Conservation (phyloP, 2,797 vertebrate genomes). For the Microcaecilia unicolor region DNA sequence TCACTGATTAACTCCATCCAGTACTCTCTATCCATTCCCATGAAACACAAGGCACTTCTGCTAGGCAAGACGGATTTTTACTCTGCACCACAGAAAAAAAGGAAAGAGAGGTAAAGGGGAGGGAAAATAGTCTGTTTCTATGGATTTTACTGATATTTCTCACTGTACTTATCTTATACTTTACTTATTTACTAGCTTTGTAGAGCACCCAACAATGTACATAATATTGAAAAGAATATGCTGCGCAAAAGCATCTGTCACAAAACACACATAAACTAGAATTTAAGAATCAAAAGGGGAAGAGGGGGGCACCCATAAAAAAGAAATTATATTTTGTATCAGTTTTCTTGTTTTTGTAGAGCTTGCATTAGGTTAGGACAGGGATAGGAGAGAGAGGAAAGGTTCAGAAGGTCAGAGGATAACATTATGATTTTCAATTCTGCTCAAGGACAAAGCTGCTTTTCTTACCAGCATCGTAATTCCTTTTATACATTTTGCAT, state of each 20-base stretch:
- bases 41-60: conserved; percentile 50
- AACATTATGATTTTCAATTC: conserved; percentile 18
- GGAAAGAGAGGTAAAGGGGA: conserved; percentile 16
- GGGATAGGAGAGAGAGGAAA: too few species aligned
- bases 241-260: too few species aligned
- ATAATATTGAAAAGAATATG: too few species aligned
- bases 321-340: conserved; percentile 15
- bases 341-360: conserved; percentile 22
- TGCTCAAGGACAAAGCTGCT: conserved; percentile 8
- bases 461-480: conserved; percentile 12
- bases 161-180: too few species aligned
- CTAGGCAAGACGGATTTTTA: conserved; percentile 39
- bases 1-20: conserved; percentile 45
- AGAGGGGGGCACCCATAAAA: too few species aligned
- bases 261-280: too few species aligned
- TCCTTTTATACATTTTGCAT: conserved; percentile 19
- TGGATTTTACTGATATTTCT: too few species aligned
- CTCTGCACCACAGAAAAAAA: conserved; percentile 20
- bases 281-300: too few species aligned
- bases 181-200: too few species aligned
- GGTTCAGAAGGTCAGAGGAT: conserved; percentile 33
- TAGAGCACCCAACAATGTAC: too few species aligned
- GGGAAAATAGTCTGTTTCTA: conserved; percentile 15
- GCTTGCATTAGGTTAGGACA: conserved; percentile 10
- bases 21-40: conserved; percentile 43